Percentiles rank a stretch among this genome's conserved stretches.
phyloP scores from a whole-genome alignment of 37 sponge, comb jelly and placozoan genomes.

The Haliclona indistincta region DNA sequence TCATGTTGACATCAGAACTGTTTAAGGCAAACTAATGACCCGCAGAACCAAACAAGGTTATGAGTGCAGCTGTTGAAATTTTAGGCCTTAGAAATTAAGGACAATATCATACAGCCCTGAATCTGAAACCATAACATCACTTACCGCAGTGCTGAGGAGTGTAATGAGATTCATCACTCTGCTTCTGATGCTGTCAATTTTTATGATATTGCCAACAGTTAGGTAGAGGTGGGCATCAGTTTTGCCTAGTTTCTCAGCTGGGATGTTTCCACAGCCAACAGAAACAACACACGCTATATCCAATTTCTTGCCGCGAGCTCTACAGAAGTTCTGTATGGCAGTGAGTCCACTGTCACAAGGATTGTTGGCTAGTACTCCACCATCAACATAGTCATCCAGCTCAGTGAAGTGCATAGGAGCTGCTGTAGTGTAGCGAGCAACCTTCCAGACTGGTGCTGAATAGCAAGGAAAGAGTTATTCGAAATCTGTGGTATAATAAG shows the following conservation, averaged over 20 bases:
- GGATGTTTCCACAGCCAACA: conserved; percentile 33
- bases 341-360: conserved; percentile 47
- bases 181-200: not conserved
- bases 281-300: conserved; percentile 36
- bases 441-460: conserved; percentile 64
- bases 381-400: conserved; percentile 70
- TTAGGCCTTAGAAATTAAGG: too few species aligned
- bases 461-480: not conserved
- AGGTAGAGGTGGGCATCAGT: not conserved
- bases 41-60: too few species aligned
- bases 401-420: conserved; percentile 66
- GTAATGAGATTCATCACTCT: conserved; percentile 23
- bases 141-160: conserved; percentile 53
- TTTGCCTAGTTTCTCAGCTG: conserved; percentile 3
- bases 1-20: too few species aligned
- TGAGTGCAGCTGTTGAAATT: too few species aligned
- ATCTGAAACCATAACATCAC: too few species aligned
- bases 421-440: conserved; percentile 57
- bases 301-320: not conserved
- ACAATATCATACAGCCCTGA: too few species aligned
- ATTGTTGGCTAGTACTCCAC: conserved; percentile 64
- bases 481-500: not conserved
- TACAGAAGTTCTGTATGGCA: conserved; percentile 24
- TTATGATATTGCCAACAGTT: too few species aligned
- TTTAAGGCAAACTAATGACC: too few species aligned